These are phyloP conservation scores for Mormyrus proboscirostris DNA, from an alignment of 2,797 vertebrate genomes.

Conservation along the genomic window DNA sequence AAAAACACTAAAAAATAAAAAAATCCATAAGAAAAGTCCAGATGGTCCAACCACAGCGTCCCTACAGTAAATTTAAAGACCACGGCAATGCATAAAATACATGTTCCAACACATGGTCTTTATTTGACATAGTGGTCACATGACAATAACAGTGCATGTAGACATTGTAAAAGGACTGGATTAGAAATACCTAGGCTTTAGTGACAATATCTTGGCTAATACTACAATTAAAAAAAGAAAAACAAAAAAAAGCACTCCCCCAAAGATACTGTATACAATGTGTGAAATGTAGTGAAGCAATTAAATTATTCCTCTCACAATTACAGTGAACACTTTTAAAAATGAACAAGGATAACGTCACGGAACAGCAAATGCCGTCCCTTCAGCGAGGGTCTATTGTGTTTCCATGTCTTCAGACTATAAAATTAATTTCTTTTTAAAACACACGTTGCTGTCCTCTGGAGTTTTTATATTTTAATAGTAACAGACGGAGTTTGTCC, in stretches of 20 bases:
- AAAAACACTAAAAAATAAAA: conserved; percentile 32
- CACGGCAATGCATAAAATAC: conserved; percentile 97
- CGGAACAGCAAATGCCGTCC: conserved; percentile 65
- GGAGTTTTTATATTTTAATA: conserved; percentile 86
- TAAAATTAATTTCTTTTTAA: conserved; percentile 61
- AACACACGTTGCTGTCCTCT: conserved; percentile 74
- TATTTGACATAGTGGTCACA: conserved; percentile 54
- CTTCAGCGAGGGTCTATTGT: conserved; percentile 54
- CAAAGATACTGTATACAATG: conserved; percentile 73
- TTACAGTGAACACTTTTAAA: conserved; percentile 68
- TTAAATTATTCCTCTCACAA: conserved; percentile 63
- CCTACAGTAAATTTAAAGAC: conserved; percentile 80
- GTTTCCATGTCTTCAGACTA: conserved; percentile 56
- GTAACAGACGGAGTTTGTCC: conserved; percentile 69
- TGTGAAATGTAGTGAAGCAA: conserved; percentile 92
- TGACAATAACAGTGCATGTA: conserved; percentile 85
- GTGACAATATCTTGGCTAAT: conserved; percentile 82
- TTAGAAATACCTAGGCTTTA: conserved; percentile 68
- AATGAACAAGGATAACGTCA: conserved; percentile 24
- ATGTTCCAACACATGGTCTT: conserved; percentile 65
- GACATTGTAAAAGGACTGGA: conserved; percentile 70
- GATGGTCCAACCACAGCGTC: conserved; percentile 73
- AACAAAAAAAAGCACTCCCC: conserved; percentile 77
- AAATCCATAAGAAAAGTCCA: conserved; percentile 55
- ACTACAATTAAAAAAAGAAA: conserved; percentile 67